These are phyloP conservation scores for Anthopleura sola DNA, from an alignment of 64 coral and sea anemone genomes.

Conservation along the genomic window DNA sequence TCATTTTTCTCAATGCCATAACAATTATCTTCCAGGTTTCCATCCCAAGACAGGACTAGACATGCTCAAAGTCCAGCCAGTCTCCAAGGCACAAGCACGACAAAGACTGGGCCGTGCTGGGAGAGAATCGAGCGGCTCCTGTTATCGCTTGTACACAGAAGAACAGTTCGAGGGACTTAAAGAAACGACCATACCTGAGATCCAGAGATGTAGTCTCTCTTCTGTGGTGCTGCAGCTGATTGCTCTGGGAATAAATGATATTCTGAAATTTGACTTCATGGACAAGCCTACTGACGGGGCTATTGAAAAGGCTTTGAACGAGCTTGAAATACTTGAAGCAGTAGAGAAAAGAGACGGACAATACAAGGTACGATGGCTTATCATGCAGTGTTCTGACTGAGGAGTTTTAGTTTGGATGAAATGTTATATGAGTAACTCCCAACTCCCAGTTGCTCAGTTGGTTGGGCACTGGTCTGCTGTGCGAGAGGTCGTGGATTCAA, in stretches of 20 bases:
- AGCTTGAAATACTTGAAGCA: conserved; percentile 72
- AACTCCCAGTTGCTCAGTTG: too few species aligned
- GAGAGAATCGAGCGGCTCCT: conserved; percentile 76
- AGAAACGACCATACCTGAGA: conserved; percentile 77
- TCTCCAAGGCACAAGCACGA: conserved; percentile 89
- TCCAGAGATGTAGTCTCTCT: conserved; percentile 83
- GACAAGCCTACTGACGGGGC: conserved; percentile 67
- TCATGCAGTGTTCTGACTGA: too few species aligned
- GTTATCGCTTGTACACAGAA: conserved; percentile 93
- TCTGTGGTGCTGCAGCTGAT: conserved; percentile 86
- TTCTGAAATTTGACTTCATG: conserved; percentile 88
- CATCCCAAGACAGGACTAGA: conserved; percentile 95
- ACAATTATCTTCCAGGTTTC: conserved; percentile 45
- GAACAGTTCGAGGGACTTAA: conserved; percentile 86
- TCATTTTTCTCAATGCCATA: background rate
- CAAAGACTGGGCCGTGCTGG: conserved; percentile 86
- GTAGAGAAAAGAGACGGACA: conserved; percentile 42
- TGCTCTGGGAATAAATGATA: conserved; percentile 75
- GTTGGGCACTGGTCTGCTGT: too few species aligned
- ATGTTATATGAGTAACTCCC: too few species aligned
- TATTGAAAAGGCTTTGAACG: conserved; percentile 72
- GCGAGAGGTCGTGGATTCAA: too few species aligned
- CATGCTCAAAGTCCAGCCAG: conserved; percentile 81
- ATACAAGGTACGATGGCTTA: conserved; percentile 38
- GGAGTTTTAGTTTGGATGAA: too few species aligned